These are phyloP conservation scores for Thryonomys swinderianus DNA, from an alignment of 2,113 vertebrate species.

Conservation along the genomic window DNA sequence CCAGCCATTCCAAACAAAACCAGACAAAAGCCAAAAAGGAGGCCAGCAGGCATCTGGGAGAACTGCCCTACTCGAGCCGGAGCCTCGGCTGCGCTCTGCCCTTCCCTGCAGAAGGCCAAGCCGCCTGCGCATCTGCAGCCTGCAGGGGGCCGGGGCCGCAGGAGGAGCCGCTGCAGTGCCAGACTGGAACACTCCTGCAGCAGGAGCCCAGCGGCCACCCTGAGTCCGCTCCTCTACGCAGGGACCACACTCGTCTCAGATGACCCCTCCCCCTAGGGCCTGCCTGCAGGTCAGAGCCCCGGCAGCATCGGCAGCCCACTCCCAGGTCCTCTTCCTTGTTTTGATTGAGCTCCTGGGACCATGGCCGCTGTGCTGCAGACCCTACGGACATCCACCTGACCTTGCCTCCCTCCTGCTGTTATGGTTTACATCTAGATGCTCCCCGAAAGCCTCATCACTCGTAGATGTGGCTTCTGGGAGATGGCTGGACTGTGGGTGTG, in stretches of 20 bases:
- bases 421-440: not conserved
- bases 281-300: too few species aligned
- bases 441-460: not conserved
- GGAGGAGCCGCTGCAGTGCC: not conserved
- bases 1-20: not conserved
- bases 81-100: not conserved
- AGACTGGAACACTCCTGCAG: not conserved
- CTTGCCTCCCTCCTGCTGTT: not conserved
- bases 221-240: not conserved
- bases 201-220: not conserved
- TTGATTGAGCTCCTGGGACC: not conserved
- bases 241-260: not conserved
- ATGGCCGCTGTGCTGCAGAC: not conserved
- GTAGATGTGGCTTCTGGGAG: not conserved
- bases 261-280: not conserved
- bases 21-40: not conserved
- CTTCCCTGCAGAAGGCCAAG: not conserved
- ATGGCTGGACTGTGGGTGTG: not conserved
- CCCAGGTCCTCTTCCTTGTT: not conserved
- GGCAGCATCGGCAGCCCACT: not conserved
- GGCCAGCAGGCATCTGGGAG: not conserved
- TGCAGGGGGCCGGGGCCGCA: not conserved
- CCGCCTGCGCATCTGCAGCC: constrained; percentile 50
- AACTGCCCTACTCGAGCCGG: not conserved
- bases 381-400: not conserved